A percentile compares a stretch with the other conserved stretches of the same genome.
phyloP scores from a whole-genome alignment of 2,113 vertebrate genomes.

The Labrus mixtus region DNA sequence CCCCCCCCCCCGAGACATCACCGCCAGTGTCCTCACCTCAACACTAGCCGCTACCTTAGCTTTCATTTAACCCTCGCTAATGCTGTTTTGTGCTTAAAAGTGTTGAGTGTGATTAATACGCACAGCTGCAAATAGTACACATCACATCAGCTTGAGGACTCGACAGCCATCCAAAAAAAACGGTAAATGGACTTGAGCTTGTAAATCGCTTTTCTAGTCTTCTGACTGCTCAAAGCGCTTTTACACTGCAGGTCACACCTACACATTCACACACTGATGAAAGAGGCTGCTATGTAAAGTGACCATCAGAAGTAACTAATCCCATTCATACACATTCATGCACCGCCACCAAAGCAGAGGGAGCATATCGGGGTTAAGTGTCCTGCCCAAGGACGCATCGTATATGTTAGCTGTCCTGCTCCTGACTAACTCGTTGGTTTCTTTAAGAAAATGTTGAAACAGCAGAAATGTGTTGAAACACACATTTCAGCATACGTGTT shows the following conservation, averaged over 20 bases:
- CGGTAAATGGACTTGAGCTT: no score
- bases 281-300: no score
- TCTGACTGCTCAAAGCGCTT: no score
- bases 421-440: background rate
- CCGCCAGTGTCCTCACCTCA: background rate
- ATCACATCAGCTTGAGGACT: slow-evolving; percentile 3
- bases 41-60: background rate
- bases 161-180: background rate
- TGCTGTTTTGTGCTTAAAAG: background rate
- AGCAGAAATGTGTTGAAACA: background rate
- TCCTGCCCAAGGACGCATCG: no score
- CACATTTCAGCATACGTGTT: background rate
- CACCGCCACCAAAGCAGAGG: no score
- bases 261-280: no score
- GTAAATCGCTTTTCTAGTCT: no score
- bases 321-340: no score
- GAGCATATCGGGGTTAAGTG: no score
- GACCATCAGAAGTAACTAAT: no score
- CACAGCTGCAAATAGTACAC: slow-evolving; percentile 52
- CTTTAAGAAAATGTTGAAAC: background rate
- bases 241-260: no score
- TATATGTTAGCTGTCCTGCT: background rate
- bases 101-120: slow-evolving; percentile 2
- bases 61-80: background rate
- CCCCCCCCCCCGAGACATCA: background rate